Conservation (phyloP, 2,888 invertebrate genomes). For the Balanococcus diminutus region DNA sequence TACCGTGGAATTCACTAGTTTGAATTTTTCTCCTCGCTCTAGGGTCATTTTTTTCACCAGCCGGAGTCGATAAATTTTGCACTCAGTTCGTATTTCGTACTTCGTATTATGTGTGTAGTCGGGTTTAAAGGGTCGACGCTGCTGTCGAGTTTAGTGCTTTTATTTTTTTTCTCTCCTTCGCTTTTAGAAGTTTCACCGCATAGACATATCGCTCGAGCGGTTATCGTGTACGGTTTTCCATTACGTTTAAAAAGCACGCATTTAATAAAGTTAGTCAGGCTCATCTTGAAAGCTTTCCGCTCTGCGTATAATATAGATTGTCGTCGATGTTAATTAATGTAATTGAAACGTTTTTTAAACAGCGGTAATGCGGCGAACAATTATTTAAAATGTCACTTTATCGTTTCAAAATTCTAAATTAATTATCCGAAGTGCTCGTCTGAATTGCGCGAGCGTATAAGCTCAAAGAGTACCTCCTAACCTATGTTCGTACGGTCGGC, state of each 20-base stretch:
- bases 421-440: conserved; percentile 28
- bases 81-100: background rate
- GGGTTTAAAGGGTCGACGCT: background rate
- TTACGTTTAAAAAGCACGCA: background rate
- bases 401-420: conserved; percentile 33
- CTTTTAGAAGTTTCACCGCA: background rate
- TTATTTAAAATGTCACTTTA: conserved; percentile 39
- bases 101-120: background rate
- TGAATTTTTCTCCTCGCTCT: background rate
- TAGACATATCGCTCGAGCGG: background rate
- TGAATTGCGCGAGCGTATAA: background rate
- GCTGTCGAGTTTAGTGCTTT: background rate
- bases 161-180: background rate
- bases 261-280: background rate
- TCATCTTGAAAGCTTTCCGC: conserved; percentile 3
- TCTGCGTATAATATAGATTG: conserved; percentile 1
- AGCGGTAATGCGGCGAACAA: background rate
- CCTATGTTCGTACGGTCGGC: background rate
- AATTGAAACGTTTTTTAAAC: conserved; percentile 19
- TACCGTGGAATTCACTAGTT: conserved; percentile 26
- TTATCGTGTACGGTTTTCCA: background rate
- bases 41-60: background rate
- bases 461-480: no score
- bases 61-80: conserved; percentile 16
- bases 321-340: conserved; percentile 32